These are phyloP conservation scores for Amphiprion percula DNA, from an alignment of 2,113 vertebrate genomes.

Conservation along the genomic window DNA sequence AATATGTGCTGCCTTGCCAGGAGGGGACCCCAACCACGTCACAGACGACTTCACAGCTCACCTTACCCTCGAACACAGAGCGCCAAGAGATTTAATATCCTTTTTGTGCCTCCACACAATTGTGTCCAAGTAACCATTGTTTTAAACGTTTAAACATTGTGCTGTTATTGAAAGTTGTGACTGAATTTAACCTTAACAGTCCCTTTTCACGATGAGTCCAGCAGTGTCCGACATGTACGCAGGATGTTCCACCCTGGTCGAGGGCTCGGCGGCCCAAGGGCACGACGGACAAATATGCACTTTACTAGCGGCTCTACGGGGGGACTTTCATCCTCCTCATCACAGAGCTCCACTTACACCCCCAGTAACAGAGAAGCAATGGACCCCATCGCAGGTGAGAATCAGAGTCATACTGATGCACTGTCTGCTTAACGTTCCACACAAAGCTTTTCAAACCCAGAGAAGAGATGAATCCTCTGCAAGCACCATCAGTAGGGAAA, in stretches of 20 bases:
- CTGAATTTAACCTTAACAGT: conserved; percentile 84
- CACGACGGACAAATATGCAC: conserved; percentile 99
- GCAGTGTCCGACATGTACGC: conserved; percentile 98
- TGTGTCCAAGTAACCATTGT: not conserved
- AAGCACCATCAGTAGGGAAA: not conserved
- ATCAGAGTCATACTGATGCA: too few species aligned
- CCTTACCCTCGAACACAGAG: conserved; percentile 99
- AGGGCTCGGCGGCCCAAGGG: conserved; percentile 95
- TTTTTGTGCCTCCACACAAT: conserved; percentile 73
- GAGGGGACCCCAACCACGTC: conserved; percentile 99
- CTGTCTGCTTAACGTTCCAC: not conserved
- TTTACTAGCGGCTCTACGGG: conserved; percentile 98
- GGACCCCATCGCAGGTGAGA: conserved; percentile 99
- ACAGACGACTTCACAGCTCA: conserved; percentile 99
- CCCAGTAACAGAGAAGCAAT: conserved; percentile 99
- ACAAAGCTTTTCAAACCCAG: not conserved
- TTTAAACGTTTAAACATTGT: not conserved
- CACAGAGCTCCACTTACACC: conserved; percentile 98
- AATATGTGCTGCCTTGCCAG: conserved; percentile 98
- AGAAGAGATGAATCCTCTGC: too few species aligned
- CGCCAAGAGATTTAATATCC: conserved; percentile 99
- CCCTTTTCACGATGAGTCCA: conserved; percentile 92
- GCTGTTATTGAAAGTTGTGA: not conserved
- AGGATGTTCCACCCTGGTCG: conserved; percentile 99
- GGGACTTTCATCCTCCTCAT: conserved; percentile 92